Evolutionary conservation across 2,113 vertebrate species (phyloP).

Genomic region (Phaethornis superciliosus): DNA sequence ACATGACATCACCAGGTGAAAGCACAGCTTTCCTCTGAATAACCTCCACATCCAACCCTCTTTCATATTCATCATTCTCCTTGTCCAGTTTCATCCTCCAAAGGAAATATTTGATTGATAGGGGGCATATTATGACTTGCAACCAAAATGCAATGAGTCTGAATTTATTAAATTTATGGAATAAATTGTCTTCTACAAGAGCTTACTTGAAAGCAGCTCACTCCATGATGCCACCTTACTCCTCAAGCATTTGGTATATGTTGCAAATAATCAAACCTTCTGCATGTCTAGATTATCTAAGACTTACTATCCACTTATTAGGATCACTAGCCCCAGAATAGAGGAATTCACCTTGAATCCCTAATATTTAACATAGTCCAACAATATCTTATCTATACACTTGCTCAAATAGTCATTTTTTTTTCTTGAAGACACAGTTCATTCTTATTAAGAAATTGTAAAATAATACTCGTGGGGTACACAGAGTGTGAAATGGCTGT

Average conservation of each 20-base stretch:
- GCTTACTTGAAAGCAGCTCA: not conserved
- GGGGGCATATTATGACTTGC: not conserved
- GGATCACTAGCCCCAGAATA: not conserved
- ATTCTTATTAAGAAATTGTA: not conserved
- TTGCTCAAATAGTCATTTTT: not conserved
- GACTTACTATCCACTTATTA: not conserved
- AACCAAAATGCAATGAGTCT: not conserved
- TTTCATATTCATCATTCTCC: not conserved
- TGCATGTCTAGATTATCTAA: not conserved
- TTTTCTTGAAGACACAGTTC: not conserved
- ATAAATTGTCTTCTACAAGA: not conserved
- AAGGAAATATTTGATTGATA: not conserved
- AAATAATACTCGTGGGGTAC: not conserved
- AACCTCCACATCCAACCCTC: not conserved
- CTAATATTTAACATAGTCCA: not conserved
- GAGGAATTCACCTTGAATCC: not conserved
- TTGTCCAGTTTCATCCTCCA: not conserved
- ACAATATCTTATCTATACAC: not conserved
- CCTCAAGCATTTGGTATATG: not conserved
- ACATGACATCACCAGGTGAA: not conserved
- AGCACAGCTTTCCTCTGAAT: not conserved
- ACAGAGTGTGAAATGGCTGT: rapidly evolving
- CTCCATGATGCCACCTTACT: not conserved
- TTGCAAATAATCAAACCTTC: not conserved
- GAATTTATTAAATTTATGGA: not conserved